Conservation (phyloP, 2,797 vertebrate genomes). For the Clarias platycephalus region DNA sequence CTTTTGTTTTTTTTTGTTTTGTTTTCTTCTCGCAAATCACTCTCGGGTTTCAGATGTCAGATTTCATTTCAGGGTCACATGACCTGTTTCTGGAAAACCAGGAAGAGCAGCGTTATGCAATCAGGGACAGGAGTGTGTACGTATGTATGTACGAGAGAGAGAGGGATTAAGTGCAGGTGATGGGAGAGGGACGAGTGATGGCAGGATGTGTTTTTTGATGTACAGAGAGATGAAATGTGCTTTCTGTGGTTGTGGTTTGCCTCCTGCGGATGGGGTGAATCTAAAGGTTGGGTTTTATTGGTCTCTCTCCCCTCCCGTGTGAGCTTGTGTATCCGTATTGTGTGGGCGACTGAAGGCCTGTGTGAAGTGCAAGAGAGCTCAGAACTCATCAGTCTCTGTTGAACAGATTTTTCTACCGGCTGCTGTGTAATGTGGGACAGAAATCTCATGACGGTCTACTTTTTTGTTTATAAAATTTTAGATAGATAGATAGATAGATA, state of each 20-base stretch:
- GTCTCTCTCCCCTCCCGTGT: background rate
- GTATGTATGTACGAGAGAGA: background rate
- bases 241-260: slow-evolving; percentile 18
- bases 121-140: background rate
- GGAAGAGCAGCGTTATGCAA: background rate
- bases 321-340: slow-evolving; percentile 41
- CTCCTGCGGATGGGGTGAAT: slow-evolving; percentile 29
- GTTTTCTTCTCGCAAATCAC: background rate
- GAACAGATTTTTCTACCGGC: slow-evolving; percentile 9
- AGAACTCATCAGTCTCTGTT: background rate
- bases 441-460: background rate
- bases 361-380: slow-evolving; percentile 22
- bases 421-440: background rate
- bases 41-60: background rate
- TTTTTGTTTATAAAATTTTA: background rate
- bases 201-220: slow-evolving; percentile 26
- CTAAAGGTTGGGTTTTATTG: slow-evolving; percentile 24
- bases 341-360: slow-evolving; percentile 42
- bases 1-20: background rate
- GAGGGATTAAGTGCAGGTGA: slow-evolving; percentile 13
- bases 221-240: slow-evolving; percentile 7
- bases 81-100: background rate
- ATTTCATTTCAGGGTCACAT: too few species aligned
- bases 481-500: too few species aligned
- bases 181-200: background rate